A percentile compares a stretch with the other conserved stretches of the same genome.
phyloP scores from a whole-genome alignment of 2,113 vertebrate species.

The Rhodinocichla rosea region DNA sequence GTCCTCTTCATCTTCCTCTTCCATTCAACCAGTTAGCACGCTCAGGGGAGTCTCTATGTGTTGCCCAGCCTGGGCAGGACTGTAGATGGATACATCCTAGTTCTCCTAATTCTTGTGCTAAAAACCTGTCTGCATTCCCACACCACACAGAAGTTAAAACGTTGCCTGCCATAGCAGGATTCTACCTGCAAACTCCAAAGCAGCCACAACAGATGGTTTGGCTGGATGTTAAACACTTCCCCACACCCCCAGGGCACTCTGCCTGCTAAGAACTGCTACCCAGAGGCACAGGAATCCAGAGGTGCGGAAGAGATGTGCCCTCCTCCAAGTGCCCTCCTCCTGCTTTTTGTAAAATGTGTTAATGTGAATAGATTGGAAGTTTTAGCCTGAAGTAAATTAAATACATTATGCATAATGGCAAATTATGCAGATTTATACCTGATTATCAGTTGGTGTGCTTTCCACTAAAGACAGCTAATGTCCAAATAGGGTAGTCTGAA shows the following conservation, averaged over 20 bases:
- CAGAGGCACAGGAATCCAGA: background rate
- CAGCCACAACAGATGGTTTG: background rate
- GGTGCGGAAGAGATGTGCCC: background rate
- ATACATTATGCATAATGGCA: conserved; percentile 12
- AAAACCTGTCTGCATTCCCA: background rate
- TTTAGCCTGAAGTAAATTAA: conserved; percentile 20
- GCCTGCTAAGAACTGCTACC: background rate
- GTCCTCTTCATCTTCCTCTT: background rate
- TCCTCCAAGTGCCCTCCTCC: background rate
- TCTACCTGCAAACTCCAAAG: background rate
- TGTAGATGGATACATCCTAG: background rate
- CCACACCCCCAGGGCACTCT: background rate
- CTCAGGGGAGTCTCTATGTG: background rate
- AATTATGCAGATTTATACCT: conserved; percentile 34
- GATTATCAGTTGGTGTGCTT: background rate
- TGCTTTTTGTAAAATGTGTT: background rate
- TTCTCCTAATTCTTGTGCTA: background rate
- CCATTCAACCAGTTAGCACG: background rate
- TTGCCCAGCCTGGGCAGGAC: background rate
- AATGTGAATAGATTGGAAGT: background rate
- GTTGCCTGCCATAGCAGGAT: background rate
- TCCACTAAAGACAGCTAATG: background rate
- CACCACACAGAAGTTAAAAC: background rate
- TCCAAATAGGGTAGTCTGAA: conserved; percentile 2
- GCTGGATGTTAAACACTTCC: background rate